Conservation (phyloP, 2,888 invertebrate genomes). For the Apotomis capreana region DNA sequence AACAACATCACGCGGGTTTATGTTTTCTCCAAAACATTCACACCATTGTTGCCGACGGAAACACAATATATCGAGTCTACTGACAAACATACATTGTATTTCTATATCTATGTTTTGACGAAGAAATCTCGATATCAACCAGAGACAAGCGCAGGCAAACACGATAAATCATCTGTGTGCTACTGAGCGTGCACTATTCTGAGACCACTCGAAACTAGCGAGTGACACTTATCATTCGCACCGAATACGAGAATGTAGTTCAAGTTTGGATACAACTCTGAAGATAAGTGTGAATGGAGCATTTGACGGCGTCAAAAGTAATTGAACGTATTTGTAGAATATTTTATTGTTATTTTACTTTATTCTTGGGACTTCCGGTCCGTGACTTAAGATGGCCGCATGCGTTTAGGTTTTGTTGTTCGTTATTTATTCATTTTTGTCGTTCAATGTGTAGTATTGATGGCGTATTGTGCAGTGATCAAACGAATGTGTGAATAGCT, state of each 20-base stretch:
- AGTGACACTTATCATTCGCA: background rate
- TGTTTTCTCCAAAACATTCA: conserved; percentile 42
- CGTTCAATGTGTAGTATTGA: no score
- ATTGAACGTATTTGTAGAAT: no score
- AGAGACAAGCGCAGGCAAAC: conserved; percentile 55
- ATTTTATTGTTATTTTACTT: no score
- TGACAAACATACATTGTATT: conserved; percentile 33
- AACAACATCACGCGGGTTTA: conserved; percentile 39
- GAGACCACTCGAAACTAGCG: conserved; percentile 45
- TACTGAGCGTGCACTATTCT: conserved; percentile 49
- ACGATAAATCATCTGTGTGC: conserved; percentile 62
- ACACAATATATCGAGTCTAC: conserved; percentile 43
- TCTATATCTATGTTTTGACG: conserved; percentile 46
- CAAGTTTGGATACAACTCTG: background rate
- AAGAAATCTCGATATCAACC: conserved; percentile 54
- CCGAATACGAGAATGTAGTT: background rate
- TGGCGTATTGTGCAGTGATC: no score
- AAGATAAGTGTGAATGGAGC: background rate
- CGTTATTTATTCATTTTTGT: no score
- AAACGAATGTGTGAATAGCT: no score
- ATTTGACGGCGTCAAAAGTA: background rate
- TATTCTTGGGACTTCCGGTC: no score
- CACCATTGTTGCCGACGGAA: conserved; percentile 41
- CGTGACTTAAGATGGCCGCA: no score
- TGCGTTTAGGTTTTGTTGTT: no score